A percentile compares a stretch with the other conserved stretches of the same genome.
These are phyloP conservation scores for Gobiocypris rarus DNA, from an alignment of 2,113 vertebrate species.

Conservation along the genomic window DNA sequence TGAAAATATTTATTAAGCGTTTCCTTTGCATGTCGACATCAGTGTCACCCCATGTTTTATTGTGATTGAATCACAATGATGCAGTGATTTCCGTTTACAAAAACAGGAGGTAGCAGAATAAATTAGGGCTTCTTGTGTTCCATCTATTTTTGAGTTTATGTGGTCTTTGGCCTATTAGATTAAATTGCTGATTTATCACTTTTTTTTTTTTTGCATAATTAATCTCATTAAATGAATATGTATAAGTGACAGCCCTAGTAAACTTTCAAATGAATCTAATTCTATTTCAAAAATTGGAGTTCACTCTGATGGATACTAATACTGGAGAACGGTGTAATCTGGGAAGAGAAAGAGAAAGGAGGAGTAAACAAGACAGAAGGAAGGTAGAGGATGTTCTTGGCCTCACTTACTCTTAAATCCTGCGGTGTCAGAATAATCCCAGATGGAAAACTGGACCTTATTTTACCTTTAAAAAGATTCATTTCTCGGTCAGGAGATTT, in stretches of 20 bases:
- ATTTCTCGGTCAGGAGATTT: slow-evolving; percentile 1
- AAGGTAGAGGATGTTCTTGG: slow-evolving; percentile 5
- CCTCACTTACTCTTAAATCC: slow-evolving; percentile 24
- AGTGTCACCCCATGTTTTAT: slow-evolving; percentile 23
- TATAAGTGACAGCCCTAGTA: background rate
- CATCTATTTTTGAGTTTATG: background rate
- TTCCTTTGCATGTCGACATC: slow-evolving; percentile 47
- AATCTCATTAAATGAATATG: background rate
- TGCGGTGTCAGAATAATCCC: background rate
- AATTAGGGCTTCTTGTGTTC: background rate
- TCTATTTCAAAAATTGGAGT: slow-evolving; percentile 56
- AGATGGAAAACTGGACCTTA: background rate
- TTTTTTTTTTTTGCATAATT: background rate
- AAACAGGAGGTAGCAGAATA: background rate
- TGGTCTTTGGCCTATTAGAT: slow-evolving; percentile 7
- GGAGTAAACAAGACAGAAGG: background rate
- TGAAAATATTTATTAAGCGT: background rate
- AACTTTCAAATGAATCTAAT: slow-evolving; percentile 36
- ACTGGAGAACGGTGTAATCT: slow-evolving; percentile 59
- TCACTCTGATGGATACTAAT: slow-evolving; percentile 63
- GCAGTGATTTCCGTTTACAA: background rate
- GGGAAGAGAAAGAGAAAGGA: slow-evolving; percentile 50
- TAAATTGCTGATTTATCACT: background rate
- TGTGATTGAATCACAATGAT: background rate
- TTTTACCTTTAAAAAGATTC: background rate